These are phyloP conservation scores for Stenurella melanura DNA, from an alignment of 2,888 invertebrate species.

Conservation along the genomic window DNA sequence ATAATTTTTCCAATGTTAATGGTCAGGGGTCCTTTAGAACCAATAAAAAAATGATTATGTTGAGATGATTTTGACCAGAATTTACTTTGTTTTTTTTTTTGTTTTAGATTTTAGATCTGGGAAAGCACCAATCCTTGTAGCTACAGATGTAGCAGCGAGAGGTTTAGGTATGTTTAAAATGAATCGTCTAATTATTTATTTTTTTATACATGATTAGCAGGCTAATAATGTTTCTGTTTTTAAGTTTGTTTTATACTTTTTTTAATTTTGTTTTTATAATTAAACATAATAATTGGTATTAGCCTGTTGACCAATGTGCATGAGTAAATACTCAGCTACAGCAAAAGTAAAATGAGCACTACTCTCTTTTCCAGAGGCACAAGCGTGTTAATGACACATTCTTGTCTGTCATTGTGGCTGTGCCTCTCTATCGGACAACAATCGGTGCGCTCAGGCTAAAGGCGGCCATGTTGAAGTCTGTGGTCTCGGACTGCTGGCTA, in stretches of 20 bases:
- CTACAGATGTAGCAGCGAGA: conserved; percentile 95
- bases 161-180: conserved; percentile 86
- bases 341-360: conserved; percentile 69
- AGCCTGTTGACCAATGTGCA: conserved; percentile 69
- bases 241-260: conserved; percentile 55
- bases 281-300: conserved; percentile 58
- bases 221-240: conserved; percentile 63
- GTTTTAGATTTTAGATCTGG: conserved; percentile 86
- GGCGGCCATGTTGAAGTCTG: conserved; percentile 68
- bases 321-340: conserved; percentile 44
- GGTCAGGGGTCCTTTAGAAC: too few species aligned
- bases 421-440: conserved; percentile 68
- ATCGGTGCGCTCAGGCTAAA: conserved; percentile 55
- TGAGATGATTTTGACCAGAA: too few species aligned
- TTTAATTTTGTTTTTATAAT: conserved; percentile 48
- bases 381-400: conserved; percentile 71
- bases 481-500: conserved; percentile 65
- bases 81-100: too few species aligned
- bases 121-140: conserved; percentile 91
- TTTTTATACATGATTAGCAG: conserved; percentile 63
- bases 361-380: conserved; percentile 74
- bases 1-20: too few species aligned
- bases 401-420: conserved; percentile 72
- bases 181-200: conserved; percentile 4
- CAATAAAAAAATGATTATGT: too few species aligned